A percentile compares a stretch with the other conserved stretches of the same genome.
Evolutionary conservation across 2,113 vertebrate species (phyloP).

Genomic region (Carassius gibelio): DNA sequence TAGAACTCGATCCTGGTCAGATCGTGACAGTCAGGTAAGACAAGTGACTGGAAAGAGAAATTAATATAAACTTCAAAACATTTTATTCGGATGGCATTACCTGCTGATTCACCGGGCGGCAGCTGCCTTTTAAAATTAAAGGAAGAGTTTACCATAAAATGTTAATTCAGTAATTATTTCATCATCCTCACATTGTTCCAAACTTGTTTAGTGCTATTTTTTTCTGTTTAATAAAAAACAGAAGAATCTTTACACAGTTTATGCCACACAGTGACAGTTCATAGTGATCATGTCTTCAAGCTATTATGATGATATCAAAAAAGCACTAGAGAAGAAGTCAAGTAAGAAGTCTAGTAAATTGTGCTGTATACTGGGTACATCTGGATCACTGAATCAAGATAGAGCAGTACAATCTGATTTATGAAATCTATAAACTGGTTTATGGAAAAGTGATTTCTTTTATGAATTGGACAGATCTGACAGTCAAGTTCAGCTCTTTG

Average conservation of each 20-base stretch:
- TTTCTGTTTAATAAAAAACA: neutral
- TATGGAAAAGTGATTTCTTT: neutral
- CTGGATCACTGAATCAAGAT: neutral
- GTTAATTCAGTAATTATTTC: neutral
- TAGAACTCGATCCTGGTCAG: conserved; percentile 89
- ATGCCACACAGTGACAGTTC: neutral
- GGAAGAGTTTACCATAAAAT: no score
- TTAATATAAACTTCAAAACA: neutral
- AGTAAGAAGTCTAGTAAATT: no score
- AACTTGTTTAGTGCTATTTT: neutral
- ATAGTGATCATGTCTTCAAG: neutral
- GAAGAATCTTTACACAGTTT: neutral
- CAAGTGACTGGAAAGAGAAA: neutral
- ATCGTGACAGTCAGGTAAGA: conserved; percentile 93
- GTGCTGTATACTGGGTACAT: neutral
- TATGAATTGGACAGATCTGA: neutral
- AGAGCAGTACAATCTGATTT: neutral
- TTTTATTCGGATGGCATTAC: neutral
- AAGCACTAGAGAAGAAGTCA: neutral
- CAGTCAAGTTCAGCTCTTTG: neutral
- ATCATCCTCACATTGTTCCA: neutral
- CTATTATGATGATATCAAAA: neutral
- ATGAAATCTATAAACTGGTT: neutral
- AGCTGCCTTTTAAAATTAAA: neutral
- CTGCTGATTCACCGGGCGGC: neutral